A percentile compares a stretch with the other conserved stretches of the same genome.
Evolutionary conservation across 2,888 invertebrate genomes (phyloP).

Genomic region (Hyalella azteca): DNA sequence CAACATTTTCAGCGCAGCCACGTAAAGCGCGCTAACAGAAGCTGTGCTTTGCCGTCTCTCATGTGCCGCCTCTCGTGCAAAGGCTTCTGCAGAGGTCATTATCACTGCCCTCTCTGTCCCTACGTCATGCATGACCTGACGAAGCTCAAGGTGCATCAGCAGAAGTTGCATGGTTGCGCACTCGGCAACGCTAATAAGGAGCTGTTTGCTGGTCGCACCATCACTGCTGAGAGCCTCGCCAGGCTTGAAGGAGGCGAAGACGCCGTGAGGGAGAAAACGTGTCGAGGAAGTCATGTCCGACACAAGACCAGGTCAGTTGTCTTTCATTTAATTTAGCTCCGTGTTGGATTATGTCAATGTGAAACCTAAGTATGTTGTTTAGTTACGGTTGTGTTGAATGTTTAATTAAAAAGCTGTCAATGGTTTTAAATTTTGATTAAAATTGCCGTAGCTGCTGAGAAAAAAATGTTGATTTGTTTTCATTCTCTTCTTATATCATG

Average conservation of each 20-base stretch:
- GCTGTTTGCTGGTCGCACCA: background rate
- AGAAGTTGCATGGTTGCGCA: background rate
- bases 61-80: conserved; percentile 33
- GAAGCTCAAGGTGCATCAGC: conserved; percentile 14
- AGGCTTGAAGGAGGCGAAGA: no score
- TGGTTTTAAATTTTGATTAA: no score
- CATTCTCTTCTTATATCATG: no score
- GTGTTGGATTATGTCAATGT: no score
- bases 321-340: no score
- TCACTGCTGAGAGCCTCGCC: background rate
- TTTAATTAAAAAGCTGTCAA: no score
- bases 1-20: conserved; percentile 3
- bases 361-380: no score
- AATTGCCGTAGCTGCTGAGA: no score
- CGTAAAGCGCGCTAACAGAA: background rate
- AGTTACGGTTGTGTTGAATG: no score
- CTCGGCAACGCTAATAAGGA: background rate
- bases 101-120: conserved; percentile 23
- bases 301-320: background rate
- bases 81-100: conserved; percentile 11
- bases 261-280: background rate
- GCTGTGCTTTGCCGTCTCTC: conserved; percentile 15
- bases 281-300: background rate
- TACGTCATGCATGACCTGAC: conserved; percentile 25
- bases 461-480: no score